Base-by-base conservation (phyloP, 2,113 vertebrate species). In the Oenanthe melanoleuca region DNA sequence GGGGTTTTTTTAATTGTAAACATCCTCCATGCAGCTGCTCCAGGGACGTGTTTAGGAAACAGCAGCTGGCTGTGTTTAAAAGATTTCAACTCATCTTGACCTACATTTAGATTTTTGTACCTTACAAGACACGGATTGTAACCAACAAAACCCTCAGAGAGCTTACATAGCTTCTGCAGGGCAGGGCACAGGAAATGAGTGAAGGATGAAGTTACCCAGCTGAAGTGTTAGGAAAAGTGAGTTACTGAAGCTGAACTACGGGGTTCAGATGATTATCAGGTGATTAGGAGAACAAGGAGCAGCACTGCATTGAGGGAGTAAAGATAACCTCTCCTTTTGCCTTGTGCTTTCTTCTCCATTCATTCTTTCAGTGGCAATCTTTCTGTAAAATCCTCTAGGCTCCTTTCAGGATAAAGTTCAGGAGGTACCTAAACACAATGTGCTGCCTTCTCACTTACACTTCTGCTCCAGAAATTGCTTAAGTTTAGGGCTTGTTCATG, bases 201-300 rank as follows among this genome's bases (percentile, higher is more conserved):
- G 90, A 85, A 64, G 70, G 87, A 89, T 96, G 90, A 96, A 96
- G 91, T 96, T 97, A 95, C 95, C 49, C 65, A 82, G 77, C 63
- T 69, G 86, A 96, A 95, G 73, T 91, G 64, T 95, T 93, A 74
- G 71, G 89, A 91, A 86, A 91, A 92, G 44, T 63, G 89, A 88
- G 67, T 90, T 95, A 88, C 75, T 93, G 93, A 82, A 86, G 82
- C 78, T 87, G 87, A 92, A 82, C 65, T 80, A 47, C 10, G 31
- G 69, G 73, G 80, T 74, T 95, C 79, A 96, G 94, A 96, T 96
- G 65, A 93, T 96, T 97, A 95, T 97, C 92, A 63, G 85, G 92
- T 92, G 82, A 94, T 96, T 92, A 92, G 66, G 56, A 88, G 44
- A 83, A 82, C 55, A 82, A 91, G 73, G 60, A 92, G 69, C 80